These are phyloP conservation scores for Heliconius charithonia DNA, from an alignment of 2,888 invertebrate species.

Conservation along the genomic window DNA sequence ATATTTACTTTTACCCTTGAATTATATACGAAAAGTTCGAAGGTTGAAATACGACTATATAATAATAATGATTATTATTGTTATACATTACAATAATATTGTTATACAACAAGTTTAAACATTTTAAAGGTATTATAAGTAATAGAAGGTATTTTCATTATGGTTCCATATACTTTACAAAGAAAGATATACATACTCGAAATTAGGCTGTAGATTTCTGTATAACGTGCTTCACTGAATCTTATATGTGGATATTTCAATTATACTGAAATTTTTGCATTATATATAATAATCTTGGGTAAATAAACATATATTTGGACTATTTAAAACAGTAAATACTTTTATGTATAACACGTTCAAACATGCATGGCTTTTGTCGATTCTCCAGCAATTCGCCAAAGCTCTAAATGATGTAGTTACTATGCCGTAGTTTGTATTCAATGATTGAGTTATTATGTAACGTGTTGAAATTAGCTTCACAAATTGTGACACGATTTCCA, in stretches of 20 bases:
- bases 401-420: neutral
- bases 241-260: neutral
- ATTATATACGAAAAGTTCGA: neutral
- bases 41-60: neutral
- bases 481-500: slow-evolving; percentile 38
- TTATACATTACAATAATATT: too few relatives aligned
- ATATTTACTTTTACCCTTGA: neutral
- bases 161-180: neutral
- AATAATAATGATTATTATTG: too few relatives aligned
- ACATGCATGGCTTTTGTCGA: slow-evolving; percentile 2
- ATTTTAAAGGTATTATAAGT: too few relatives aligned
- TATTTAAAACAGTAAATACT: neutral
- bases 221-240: neutral
- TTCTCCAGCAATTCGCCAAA: neutral
- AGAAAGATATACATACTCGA: neutral
- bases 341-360: neutral
- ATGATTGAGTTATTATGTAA: slow-evolving; percentile 12
- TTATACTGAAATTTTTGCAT: neutral
- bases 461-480: slow-evolving; percentile 28
- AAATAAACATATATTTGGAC: neutral
- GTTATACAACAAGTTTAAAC: too few relatives aligned
- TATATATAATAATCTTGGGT: neutral
- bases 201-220: neutral
- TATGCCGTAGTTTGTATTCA: slow-evolving; percentile 6
- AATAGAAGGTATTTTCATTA: neutral